Conservation (phyloP, 2,113 vertebrate species). For the Willisornis vidua region DNA sequence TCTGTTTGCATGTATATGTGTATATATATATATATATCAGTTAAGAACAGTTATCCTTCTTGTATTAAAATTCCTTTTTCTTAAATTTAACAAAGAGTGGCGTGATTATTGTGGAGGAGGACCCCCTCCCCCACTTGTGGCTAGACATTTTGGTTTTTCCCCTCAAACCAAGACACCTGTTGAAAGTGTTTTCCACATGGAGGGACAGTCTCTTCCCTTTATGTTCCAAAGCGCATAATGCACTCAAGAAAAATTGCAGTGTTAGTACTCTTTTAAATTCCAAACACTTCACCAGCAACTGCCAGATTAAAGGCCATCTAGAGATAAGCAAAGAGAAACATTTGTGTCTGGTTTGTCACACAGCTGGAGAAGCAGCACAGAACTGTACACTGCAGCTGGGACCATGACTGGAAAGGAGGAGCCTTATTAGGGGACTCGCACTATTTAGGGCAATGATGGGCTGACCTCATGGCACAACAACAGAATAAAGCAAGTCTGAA, state of each 20-base stretch:
- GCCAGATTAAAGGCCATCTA: not conserved
- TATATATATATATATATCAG: too few species aligned
- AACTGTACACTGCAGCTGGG: not conserved
- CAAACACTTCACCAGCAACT: not conserved
- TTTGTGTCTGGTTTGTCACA: not conserved
- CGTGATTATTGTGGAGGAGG: too few species aligned
- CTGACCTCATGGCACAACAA: not conserved
- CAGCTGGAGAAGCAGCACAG: not conserved
- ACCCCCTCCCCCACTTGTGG: too few species aligned
- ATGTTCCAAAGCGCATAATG: not conserved
- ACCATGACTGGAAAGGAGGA: fast-evolving
- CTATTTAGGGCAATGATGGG: not conserved
- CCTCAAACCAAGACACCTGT: too few species aligned
- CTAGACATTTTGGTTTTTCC: too few species aligned
- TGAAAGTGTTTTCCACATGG: not conserved
- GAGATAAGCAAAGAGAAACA: not conserved
- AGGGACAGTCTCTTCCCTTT: not conserved
- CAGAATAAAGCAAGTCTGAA: fast-evolving
- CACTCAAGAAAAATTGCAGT: not conserved
- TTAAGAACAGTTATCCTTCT: too few species aligned
- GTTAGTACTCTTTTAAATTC: not conserved
- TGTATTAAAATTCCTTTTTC: too few species aligned
- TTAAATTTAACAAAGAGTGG: too few species aligned
- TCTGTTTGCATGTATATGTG: too few species aligned
- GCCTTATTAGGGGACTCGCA: not conserved